Percentiles rank a stretch among this genome's conserved stretches.
These are phyloP conservation scores for Sander vitreus DNA, from an alignment of 2,113 vertebrate genomes.

Conservation along the genomic window DNA sequence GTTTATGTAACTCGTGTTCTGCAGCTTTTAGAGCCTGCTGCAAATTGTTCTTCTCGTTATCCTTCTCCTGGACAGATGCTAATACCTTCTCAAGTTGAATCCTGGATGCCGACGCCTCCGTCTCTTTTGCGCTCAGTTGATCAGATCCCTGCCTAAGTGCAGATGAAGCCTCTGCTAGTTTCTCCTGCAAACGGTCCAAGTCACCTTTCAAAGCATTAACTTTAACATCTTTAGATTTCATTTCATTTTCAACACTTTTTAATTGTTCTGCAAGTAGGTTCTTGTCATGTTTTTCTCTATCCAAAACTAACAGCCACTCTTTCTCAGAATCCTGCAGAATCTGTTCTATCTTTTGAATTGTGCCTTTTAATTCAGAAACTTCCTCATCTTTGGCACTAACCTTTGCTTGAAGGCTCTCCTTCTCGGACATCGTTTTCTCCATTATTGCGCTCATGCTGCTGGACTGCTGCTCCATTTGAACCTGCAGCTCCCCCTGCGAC, in stretches of 20 bases:
- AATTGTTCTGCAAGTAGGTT: constrained; percentile 82
- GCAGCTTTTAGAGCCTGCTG: constrained; percentile 77
- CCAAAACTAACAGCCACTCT: constrained; percentile 85
- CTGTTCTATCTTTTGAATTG: constrained; percentile 83
- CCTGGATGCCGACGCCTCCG: constrained; percentile 74
- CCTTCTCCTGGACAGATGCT: constrained; percentile 80
- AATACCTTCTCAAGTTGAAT: constrained; percentile 83
- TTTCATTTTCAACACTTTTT: constrained; percentile 80
- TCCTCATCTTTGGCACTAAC: constrained; percentile 90
- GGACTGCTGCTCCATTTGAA: constrained; percentile 81
- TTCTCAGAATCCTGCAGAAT: constrained; percentile 87
- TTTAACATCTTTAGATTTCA: constrained; percentile 85
- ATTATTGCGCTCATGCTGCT: constrained; percentile 76
- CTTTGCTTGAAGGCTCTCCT: constrained; percentile 87
- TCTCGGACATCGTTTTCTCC: constrained; percentile 83
- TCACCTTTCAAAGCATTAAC: constrained; percentile 86
- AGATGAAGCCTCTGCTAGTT: constrained; percentile 79
- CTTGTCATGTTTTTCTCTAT: constrained; percentile 84
- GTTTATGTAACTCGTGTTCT: constrained; percentile 75
- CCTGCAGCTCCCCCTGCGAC: constrained; percentile 75
- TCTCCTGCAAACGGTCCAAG: constrained; percentile 84
- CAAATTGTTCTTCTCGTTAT: constrained; percentile 74
- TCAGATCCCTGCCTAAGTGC: constrained; percentile 79
- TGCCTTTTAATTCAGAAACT: constrained; percentile 81
- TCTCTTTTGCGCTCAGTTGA: constrained; percentile 77